Evolutionary conservation across 2,113 vertebrate genomes (phyloP).

Genomic region (Coturnix japonica): DNA sequence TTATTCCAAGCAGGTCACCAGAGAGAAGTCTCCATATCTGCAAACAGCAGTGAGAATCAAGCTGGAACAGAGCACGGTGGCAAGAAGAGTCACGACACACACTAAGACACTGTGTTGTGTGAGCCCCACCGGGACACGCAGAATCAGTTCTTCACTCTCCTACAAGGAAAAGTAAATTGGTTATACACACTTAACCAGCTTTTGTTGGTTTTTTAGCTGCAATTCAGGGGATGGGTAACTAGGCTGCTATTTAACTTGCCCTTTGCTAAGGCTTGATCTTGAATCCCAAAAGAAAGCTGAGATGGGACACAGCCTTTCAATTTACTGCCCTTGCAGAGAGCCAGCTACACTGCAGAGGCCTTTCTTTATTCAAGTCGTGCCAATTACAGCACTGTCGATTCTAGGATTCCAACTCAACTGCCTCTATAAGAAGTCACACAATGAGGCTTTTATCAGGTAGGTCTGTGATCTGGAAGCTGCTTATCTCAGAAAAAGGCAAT

Average conservation of each 20-base stretch:
- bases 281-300: not conserved
- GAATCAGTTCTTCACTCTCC: conserved; percentile 52
- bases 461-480: not conserved
- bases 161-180: conserved; percentile 37
- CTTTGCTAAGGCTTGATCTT: not conserved
- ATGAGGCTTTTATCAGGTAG: not conserved
- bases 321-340: not conserved
- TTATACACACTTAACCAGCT: not conserved
- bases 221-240: not conserved
- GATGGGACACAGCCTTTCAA: not conserved
- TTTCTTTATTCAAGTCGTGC: not conserved
- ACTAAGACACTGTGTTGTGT: conserved; percentile 75
- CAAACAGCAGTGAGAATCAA: conserved; percentile 81
- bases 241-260: not conserved
- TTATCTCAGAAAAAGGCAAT: not conserved
- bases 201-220: not conserved
- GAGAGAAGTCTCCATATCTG: conserved; percentile 74
- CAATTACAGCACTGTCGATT: not conserved
- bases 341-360: not conserved
- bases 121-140: conserved; percentile 88
- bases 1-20: not conserved
- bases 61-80: conserved; percentile 81
- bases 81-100: conserved; percentile 82
- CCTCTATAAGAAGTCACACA: not conserved
- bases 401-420: not conserved